These are phyloP conservation scores for Myiopsitta monachus DNA, from an alignment of 2,113 vertebrate genomes.

Conservation along the genomic window DNA sequence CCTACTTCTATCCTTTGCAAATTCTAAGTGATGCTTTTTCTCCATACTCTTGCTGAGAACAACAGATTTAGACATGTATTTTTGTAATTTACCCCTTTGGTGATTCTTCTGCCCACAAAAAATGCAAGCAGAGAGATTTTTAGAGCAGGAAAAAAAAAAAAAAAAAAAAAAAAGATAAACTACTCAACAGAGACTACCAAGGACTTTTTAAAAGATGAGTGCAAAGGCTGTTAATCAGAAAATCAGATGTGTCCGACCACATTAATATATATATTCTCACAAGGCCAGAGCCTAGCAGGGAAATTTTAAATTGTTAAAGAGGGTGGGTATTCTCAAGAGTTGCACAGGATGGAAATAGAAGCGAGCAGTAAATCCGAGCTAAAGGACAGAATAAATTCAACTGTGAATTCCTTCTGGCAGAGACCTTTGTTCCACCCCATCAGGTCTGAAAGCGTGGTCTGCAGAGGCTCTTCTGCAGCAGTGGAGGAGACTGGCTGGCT, in stretches of 20 bases:
- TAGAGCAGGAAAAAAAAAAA: background rate
- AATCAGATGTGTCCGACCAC: background rate
- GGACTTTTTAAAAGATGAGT: background rate
- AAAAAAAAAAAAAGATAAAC: background rate
- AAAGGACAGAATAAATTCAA: background rate
- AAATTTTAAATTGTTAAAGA: background rate
- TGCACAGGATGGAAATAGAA: background rate
- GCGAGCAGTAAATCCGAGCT: background rate
- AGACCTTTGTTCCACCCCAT: background rate
- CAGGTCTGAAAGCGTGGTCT: fast-evolving
- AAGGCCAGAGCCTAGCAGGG: background rate
- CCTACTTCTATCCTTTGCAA: background rate
- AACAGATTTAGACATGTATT: background rate
- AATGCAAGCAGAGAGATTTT: background rate
- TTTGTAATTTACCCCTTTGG: background rate
- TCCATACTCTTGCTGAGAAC: background rate
- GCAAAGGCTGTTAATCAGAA: background rate
- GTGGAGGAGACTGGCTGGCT: fast-evolving
- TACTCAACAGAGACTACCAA: background rate
- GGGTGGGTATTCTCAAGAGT: background rate
- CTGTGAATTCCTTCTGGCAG: background rate
- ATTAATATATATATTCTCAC: background rate
- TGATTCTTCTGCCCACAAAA: background rate
- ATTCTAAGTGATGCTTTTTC: background rate
- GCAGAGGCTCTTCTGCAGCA: fast-evolving